Percentiles rank a stretch among this genome's conserved stretches.
Conservation (phyloP, 2,113 vertebrate species). For the Bambusicola thoracicus region DNA sequence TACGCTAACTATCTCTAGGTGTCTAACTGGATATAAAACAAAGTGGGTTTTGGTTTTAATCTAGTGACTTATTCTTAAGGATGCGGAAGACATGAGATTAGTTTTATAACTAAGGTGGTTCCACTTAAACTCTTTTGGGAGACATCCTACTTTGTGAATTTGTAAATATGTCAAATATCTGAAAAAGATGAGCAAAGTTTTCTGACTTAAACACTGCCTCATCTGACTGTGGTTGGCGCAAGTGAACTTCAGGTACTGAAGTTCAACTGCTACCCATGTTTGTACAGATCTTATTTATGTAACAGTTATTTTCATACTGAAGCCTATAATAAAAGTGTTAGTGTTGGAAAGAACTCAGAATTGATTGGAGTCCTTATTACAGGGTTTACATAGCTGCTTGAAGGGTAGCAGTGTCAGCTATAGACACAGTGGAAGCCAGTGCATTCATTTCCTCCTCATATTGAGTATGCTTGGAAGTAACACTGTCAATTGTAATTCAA, state of each 20-base stretch:
- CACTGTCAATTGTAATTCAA: neutral
- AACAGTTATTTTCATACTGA: neutral
- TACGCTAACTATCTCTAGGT: neutral
- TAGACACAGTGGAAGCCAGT: too few species aligned
- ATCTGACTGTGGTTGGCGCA: neutral
- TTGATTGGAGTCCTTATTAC: neutral
- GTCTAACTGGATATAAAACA: neutral
- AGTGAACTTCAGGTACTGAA: neutral
- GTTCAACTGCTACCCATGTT: neutral
- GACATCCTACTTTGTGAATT: neutral
- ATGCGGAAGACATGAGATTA: neutral
- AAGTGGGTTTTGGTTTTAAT: neutral
- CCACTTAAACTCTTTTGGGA: neutral
- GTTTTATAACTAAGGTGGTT: neutral
- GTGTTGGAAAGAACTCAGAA: neutral
- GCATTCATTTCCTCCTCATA: neutral
- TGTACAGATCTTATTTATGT: neutral
- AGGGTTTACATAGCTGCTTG: neutral
- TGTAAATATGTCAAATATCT: neutral
- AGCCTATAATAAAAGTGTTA: neutral
- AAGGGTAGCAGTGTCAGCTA: neutral
- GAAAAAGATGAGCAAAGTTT: neutral
- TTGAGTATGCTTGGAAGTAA: neutral
- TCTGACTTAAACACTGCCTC: neutral
- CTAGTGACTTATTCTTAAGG: neutral